Evolutionary conservation across 2,113 vertebrate species (phyloP).

Genomic region (Chascanopsetta lugubris): DNA sequence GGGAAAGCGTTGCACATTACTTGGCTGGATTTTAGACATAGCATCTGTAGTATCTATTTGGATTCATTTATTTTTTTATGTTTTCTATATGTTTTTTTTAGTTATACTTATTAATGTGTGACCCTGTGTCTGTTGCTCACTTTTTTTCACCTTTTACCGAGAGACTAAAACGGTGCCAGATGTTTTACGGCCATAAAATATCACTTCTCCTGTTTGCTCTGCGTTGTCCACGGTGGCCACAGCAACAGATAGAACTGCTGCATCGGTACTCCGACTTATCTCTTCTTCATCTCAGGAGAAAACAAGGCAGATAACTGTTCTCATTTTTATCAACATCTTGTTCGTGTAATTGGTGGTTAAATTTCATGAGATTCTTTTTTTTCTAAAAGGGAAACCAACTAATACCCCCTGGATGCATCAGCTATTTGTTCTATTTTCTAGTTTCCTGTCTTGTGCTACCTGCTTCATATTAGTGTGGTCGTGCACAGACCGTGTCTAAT

Average conservation of each 20-base stretch:
- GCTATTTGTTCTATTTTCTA: no score
- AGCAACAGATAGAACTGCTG: conserved; percentile 1
- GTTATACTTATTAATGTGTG: no score
- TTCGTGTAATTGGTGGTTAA: not conserved
- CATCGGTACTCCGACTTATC: not conserved
- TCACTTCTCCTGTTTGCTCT: not conserved
- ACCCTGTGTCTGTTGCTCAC: not conserved
- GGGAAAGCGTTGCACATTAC: no score
- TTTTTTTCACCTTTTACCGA: not conserved
- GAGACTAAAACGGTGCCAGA: not conserved
- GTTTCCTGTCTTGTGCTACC: not conserved
- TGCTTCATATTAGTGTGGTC: not conserved
- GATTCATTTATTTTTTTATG: not conserved
- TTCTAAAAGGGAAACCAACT: not conserved
- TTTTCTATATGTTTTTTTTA: not conserved
- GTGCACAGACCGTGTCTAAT: conserved; percentile 17
- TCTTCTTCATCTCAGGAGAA: conserved; percentile 8
- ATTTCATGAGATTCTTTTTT: not conserved
- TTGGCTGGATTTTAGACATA: no score
- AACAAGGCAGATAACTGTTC: conserved; percentile 8
- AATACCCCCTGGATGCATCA: not conserved
- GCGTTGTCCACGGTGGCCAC: not conserved
- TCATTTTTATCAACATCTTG: conserved; percentile 1
- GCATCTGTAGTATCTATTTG: no score
- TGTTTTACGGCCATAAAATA: not conserved